Evolutionary conservation across 2,113 vertebrate genomes (phyloP).

Genomic region (Zootoca vivipara): DNA sequence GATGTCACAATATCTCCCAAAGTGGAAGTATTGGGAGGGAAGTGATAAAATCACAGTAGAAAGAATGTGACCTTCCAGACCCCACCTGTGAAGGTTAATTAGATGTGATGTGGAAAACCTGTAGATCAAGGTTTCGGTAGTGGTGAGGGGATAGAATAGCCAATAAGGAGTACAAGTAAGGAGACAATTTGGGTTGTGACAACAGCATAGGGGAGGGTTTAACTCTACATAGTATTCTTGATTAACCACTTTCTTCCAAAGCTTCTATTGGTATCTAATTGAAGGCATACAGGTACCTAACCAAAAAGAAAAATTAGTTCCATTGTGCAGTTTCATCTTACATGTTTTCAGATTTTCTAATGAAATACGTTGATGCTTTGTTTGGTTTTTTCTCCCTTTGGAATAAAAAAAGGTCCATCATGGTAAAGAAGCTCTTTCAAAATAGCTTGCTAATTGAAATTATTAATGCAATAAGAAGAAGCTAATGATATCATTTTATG

Average conservation of each 20-base stretch:
- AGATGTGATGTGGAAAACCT: background rate
- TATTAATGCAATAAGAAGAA: conserved; percentile 17
- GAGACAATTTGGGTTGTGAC: background rate
- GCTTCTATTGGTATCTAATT: background rate
- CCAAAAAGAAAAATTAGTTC: background rate
- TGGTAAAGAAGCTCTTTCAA: background rate
- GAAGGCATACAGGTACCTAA: background rate
- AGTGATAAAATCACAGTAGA: background rate
- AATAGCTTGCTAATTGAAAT: conserved; percentile 5
- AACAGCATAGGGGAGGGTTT: background rate
- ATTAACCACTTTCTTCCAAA: background rate
- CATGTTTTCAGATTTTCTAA: conserved; percentile 16
- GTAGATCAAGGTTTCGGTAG: background rate
- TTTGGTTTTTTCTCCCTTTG: conserved; percentile 17
- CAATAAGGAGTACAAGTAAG: background rate
- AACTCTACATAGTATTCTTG: background rate
- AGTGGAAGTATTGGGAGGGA: background rate
- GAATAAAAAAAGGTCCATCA: background rate
- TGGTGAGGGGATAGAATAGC: too few relatives aligned
- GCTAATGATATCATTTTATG: background rate
- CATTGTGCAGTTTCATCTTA: background rate
- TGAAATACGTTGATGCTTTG: background rate
- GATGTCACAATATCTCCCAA: background rate
- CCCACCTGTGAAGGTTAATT: background rate
- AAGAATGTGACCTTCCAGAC: background rate